Conservation (phyloP, 2,888 invertebrate species). For the Acronicta psi region DNA sequence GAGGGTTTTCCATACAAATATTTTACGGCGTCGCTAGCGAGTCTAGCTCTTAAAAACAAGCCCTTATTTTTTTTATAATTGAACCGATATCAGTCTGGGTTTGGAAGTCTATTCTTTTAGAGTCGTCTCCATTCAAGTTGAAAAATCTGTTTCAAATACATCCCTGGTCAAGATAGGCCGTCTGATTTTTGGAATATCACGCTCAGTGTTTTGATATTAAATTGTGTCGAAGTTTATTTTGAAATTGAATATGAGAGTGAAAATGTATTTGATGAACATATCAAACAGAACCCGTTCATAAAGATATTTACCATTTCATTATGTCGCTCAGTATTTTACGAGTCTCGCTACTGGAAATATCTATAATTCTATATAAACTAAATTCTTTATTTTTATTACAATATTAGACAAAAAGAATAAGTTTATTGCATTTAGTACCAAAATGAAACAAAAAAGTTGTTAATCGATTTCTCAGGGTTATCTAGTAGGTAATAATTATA, state of each 20-base stretch:
- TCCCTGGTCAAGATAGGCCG: slow-evolving; percentile 31
- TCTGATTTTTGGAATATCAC: slow-evolving; percentile 44
- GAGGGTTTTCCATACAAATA: too few relatives aligned
- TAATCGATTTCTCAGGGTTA: too few relatives aligned
- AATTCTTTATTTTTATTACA: too few relatives aligned
- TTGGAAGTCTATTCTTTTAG: too few relatives aligned
- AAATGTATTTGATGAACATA: slow-evolving; percentile 16
- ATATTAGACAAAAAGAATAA: neutral
- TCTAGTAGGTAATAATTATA: too few relatives aligned
- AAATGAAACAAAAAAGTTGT: too few relatives aligned
- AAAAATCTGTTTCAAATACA: slow-evolving; percentile 22
- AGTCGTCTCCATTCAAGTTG: too few relatives aligned
- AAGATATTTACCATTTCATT: slow-evolving; percentile 21
- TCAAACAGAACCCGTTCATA: slow-evolving; percentile 21
- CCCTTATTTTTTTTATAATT: too few relatives aligned
- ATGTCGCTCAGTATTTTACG: slow-evolving; percentile 5
- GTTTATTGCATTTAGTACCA: neutral
- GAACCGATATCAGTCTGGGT: too few relatives aligned
- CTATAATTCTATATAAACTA: too few relatives aligned
- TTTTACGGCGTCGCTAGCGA: too few relatives aligned
- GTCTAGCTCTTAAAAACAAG: too few relatives aligned
- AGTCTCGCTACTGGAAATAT: slow-evolving; percentile 18
- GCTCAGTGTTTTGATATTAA: slow-evolving; percentile 41
- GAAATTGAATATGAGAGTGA: slow-evolving; percentile 36
- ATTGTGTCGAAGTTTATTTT: slow-evolving; percentile 30